Conservation (phyloP, 2,888 invertebrate species). For the Mellilla xanthometata region DNA sequence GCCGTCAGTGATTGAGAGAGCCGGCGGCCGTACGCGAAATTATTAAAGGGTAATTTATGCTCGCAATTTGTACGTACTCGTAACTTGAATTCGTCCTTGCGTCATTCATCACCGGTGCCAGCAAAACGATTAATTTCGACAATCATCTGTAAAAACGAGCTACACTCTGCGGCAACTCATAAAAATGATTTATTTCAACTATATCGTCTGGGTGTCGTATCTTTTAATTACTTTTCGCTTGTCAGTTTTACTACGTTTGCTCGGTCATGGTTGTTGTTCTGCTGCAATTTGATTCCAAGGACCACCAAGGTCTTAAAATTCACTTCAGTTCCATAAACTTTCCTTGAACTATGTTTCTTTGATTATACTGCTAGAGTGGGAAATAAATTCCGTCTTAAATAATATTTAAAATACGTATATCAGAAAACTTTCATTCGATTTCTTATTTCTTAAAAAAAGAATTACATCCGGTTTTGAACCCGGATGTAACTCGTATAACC, state of each 20-base stretch:
- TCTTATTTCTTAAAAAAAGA: too few relatives aligned
- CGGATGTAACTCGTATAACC: too few relatives aligned
- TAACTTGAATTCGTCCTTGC: conserved; percentile 75
- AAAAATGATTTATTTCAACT: conserved; percentile 23
- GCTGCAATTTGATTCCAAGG: too few relatives aligned
- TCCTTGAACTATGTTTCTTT: too few relatives aligned
- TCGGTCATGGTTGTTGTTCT: neutral
- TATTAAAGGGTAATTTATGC: conserved; percentile 80
- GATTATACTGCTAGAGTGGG: too few relatives aligned
- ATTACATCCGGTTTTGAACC: too few relatives aligned
- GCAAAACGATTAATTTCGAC: conserved; percentile 65
- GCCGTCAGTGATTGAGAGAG: conserved; percentile 61
- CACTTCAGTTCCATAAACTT: too few relatives aligned
- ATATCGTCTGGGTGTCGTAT: conserved; percentile 10
- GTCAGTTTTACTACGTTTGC: neutral
- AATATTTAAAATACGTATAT: too few relatives aligned
- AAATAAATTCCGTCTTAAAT: too few relatives aligned
- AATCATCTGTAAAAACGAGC: conserved; percentile 65
- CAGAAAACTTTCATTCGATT: too few relatives aligned
- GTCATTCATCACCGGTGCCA: conserved; percentile 71
- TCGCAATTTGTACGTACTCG: conserved; percentile 79
- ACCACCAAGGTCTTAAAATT: too few relatives aligned
- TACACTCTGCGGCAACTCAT: conserved; percentile 30
- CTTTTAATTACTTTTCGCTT: conserved; percentile 18
- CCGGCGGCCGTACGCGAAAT: conserved; percentile 66